A percentile compares a stretch with the other conserved stretches of the same genome.
Evolutionary conservation across 1,140 invertebrate species (phyloP).

Genomic region (Vollenhovia emeryi): DNA sequence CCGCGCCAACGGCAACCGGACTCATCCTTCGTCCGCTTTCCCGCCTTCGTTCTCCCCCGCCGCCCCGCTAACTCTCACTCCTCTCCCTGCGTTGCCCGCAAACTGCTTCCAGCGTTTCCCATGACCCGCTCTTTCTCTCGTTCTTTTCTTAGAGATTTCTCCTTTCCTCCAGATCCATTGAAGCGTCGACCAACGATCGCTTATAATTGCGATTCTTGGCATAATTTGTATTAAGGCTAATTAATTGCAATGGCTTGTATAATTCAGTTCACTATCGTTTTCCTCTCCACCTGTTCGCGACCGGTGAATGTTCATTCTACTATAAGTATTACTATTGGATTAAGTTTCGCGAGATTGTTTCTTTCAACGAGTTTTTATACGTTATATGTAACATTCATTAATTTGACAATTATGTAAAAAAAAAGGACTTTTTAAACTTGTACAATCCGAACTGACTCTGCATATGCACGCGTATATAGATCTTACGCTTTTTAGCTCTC

Average conservation of each 20-base stretch:
- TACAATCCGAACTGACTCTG: background rate
- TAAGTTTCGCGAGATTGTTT: background rate
- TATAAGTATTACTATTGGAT: background rate
- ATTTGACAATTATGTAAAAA: background rate
- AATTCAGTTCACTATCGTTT: conserved; percentile 74
- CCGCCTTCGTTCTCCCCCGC: conserved; percentile 58
- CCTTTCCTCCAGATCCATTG: conserved; percentile 25
- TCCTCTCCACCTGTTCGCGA: conserved; percentile 3
- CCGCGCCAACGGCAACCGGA: conserved; percentile 74
- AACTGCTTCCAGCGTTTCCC: conserved; percentile 65
- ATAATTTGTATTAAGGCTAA: conserved; percentile 86
- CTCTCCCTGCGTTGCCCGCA: conserved; percentile 59
- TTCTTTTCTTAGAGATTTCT: conserved; percentile 50
- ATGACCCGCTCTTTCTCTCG: conserved; percentile 40
- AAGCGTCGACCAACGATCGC: conserved; percentile 67
- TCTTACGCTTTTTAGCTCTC: conserved; percentile 23
- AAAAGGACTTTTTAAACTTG: background rate
- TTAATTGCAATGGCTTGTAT: conserved; percentile 84
- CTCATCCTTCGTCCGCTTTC: conserved; percentile 70
- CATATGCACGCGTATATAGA: background rate
- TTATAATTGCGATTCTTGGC: conserved; percentile 83
- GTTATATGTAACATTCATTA: background rate
- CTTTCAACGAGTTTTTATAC: background rate
- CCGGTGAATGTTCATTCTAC: background rate
- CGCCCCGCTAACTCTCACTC: conserved; percentile 22